Conservation (phyloP, 2,113 vertebrate species). For the Colius striatus region DNA sequence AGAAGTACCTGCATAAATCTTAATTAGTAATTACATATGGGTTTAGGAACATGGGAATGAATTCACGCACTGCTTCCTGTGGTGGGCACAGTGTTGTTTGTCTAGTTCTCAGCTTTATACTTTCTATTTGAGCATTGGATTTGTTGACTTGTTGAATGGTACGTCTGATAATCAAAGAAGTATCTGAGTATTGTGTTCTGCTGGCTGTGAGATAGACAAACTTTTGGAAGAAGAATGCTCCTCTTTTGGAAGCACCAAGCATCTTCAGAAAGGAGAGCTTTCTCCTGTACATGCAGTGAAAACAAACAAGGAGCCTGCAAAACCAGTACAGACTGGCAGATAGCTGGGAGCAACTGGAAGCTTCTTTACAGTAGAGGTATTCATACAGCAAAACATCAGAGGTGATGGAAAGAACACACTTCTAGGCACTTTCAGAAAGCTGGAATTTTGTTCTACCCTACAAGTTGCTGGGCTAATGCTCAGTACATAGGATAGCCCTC, state of each 20-base stretch:
- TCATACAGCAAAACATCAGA: not conserved
- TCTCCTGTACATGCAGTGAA: not conserved
- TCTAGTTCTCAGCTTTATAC: not conserved
- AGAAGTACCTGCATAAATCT: slow-evolving; percentile 61
- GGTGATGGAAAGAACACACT: not conserved
- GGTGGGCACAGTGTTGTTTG: not conserved
- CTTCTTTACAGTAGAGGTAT: slow-evolving; percentile 9
- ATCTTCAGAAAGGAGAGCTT: not conserved
- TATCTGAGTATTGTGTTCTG: not conserved
- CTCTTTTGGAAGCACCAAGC: not conserved
- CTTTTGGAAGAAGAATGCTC: not conserved
- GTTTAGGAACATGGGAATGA: slow-evolving; percentile 8
- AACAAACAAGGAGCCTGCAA: not conserved
- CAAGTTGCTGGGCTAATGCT: not conserved
- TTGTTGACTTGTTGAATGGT: not conserved
- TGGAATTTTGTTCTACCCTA: not conserved
- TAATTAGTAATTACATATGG: slow-evolving; percentile 28
- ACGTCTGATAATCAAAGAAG: not conserved
- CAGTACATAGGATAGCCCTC: not conserved
- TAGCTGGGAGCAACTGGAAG: not conserved
- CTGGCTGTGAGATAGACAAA: not conserved
- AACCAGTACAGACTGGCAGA: not conserved
- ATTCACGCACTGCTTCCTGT: not conserved
- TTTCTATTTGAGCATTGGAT: not conserved
- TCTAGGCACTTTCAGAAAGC: not conserved